Percentiles rank a stretch among this genome's conserved stretches.
phyloP scores from a whole-genome alignment of 2,113 vertebrate species.

The Megaceryle maxima region DNA sequence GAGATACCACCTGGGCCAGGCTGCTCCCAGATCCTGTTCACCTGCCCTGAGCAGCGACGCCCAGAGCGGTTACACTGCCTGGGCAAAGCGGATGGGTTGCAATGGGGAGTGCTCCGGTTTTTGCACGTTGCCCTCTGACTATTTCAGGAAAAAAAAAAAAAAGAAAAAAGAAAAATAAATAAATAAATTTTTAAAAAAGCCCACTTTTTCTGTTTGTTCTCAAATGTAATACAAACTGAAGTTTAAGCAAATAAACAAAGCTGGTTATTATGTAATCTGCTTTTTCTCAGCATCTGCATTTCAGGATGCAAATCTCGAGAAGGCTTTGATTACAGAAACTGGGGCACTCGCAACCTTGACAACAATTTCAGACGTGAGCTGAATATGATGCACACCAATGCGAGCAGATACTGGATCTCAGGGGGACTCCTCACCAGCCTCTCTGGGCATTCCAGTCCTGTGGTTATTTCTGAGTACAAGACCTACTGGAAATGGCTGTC shows the following conservation, averaged over 20 bases:
- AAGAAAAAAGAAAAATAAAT: not conserved
- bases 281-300: not conserved
- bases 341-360: not conserved
- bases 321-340: not conserved
- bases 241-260: not conserved
- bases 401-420: not conserved
- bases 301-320: not conserved
- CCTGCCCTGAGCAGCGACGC: not conserved
- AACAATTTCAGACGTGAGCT: not conserved
- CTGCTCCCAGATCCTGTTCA: not conserved
- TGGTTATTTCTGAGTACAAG: not conserved
- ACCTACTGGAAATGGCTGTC: not conserved
- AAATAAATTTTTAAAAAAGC: no score
- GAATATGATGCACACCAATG: not conserved
- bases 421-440: not conserved
- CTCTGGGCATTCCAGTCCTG: not conserved
- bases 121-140: not conserved
- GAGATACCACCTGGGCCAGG: not conserved
- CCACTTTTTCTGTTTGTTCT: not conserved
- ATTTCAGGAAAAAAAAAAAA: accelerated
- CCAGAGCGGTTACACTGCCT: accelerated
- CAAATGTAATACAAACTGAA: not conserved
- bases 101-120: accelerated
- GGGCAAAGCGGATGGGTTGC: not conserved
- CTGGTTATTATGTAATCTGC: not conserved